Conservation (phyloP, 2,113 vertebrate species). For the Gavia stellata region DNA sequence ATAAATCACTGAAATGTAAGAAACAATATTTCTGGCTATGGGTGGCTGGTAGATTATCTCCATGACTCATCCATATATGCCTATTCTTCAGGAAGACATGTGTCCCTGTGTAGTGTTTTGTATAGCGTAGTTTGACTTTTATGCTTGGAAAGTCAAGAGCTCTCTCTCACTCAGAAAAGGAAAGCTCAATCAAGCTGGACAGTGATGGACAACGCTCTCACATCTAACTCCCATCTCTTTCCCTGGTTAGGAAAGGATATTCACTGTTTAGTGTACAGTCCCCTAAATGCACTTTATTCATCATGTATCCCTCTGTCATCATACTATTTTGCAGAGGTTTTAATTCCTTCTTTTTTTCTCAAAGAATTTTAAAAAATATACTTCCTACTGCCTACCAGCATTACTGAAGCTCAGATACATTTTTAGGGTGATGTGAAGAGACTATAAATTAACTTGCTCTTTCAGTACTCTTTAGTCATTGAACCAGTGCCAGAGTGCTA, state of each 20-base stretch:
- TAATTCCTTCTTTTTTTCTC: neutral
- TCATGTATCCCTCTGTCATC: neutral
- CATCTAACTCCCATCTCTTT: neutral
- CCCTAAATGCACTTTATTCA: neutral
- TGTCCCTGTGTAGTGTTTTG: neutral
- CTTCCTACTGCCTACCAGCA: neutral
- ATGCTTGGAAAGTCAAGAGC: neutral
- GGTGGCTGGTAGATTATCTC: neutral
- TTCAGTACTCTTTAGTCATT: neutral
- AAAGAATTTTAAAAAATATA: neutral
- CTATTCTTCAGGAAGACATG: neutral
- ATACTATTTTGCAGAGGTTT: neutral
- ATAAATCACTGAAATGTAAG: neutral
- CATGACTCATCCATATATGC: neutral
- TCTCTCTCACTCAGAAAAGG: neutral
- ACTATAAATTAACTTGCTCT: neutral
- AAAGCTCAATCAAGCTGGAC: neutral
- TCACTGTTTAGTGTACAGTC: neutral
- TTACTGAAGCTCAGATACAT: neutral
- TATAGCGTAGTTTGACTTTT: neutral
- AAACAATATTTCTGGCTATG: neutral
- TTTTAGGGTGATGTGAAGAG: neutral
- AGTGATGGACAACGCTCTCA: fast-evolving
- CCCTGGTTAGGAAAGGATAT: neutral
- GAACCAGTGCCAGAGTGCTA: neutral